Evolutionary conservation across 2,113 vertebrate genomes (phyloP), one percentile per base, ranked within the genome.

Genomic region (Probosciger aterrimus): DNA sequence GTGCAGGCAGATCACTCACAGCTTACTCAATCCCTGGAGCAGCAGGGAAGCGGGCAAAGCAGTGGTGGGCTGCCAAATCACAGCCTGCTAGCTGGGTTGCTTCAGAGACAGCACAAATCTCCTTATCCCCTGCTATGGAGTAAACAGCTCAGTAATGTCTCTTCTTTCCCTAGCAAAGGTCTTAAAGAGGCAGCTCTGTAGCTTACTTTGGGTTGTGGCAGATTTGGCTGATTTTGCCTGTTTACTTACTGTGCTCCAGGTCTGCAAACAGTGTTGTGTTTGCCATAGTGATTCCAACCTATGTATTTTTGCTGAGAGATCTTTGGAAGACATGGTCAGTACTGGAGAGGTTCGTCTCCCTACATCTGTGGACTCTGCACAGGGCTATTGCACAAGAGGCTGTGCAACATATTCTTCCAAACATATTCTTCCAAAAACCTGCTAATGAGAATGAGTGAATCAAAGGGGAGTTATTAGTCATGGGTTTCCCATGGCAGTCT

Each of bases 21-120:
- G 94, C 15, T 93, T 55, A 41, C 79, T 92, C 88, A 47, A 31
- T 71, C 78, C 83, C 69, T 82, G 81, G 69, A 91, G 69, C 94
- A 82, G 92, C 81, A 82, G 89, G 86, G 81, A 93, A 84, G 49
- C 2, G 1, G 77, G 69, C 47, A 84, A 84, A 89, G 65, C 25
- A 46, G 22, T 6, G 3, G 24, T 71, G 77, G 24, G 69, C 85
- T 96, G 95, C 94, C 88, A 97, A 88, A 57, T 60, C 80, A 44
- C 91, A 86, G 67, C 43, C 84, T 85, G 39, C 47, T 92, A 37
- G 8, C 27, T 62, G 18, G 27, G 28, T 60, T 80, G n/a, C 68
- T 95, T 78, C 44, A 65, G 52, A 75, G 60, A 49, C 69, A 92
- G 88, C 59, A 86, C 43, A 92, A 73, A 89, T 19, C 52, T 67